Conservation (phyloP, 1,140 invertebrate species). For the Pantala flavescens region DNA sequence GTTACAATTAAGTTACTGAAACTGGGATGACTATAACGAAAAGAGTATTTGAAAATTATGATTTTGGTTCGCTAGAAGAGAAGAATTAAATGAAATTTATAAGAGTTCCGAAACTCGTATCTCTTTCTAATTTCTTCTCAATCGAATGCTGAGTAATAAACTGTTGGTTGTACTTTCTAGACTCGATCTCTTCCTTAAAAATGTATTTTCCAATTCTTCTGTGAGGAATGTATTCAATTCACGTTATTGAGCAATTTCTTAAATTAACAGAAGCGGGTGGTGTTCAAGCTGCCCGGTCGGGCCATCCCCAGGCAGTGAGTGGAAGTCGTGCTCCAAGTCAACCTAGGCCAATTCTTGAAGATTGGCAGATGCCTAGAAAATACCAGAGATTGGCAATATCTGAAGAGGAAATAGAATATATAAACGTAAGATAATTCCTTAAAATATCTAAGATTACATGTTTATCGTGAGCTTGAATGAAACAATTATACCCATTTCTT, state of each 20-base stretch:
- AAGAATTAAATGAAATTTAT: no score
- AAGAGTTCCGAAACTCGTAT: no score
- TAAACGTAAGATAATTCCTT: slow-evolving; percentile 16
- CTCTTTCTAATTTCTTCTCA: no score
- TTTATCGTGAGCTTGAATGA: not conserved
- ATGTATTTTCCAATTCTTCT: no score
- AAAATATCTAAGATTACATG: not conserved
- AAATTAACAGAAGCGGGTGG: not conserved
- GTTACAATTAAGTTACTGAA: no score
- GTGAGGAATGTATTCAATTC: no score
- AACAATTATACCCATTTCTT: not conserved
- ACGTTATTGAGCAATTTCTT: not conserved
- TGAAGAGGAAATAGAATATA: slow-evolving; percentile 18
- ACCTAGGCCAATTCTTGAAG: slow-evolving; percentile 16
- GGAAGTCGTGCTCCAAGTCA: not conserved
- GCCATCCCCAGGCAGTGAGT: not conserved
- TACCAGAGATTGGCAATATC: slow-evolving; percentile 15
- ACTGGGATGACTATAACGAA: no score
- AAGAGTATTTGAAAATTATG: no score
- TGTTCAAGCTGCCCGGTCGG: not conserved
- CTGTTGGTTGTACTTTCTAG: no score
- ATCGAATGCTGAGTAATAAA: no score
- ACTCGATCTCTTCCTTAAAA: no score
- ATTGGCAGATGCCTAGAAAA: slow-evolving; percentile 18
- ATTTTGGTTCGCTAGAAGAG: no score